phyloP scores from a whole-genome alignment of 2,888 invertebrate species.

The Dusona sp. region DNA sequence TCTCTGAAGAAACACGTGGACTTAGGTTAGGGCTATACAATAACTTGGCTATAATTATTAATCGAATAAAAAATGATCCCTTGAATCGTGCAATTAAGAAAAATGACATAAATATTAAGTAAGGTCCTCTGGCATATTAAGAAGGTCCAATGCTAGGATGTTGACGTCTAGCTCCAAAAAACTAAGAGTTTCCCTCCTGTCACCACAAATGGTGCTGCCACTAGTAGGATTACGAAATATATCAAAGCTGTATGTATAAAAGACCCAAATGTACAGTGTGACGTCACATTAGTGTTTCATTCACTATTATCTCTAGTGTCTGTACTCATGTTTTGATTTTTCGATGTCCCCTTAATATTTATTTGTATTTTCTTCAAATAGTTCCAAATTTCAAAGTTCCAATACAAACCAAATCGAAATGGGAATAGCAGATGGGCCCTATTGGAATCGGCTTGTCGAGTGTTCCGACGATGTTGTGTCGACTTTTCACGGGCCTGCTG shows the following conservation, averaged over 20 bases:
- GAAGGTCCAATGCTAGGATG: no score
- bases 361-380: not conserved
- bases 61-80: not conserved
- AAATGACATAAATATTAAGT: not conserved
- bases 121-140: no score
- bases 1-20: not conserved
- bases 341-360: no score
- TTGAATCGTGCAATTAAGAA: not conserved
- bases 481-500: conserved; percentile 78
- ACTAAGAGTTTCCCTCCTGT: not conserved
- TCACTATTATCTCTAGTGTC: not conserved
- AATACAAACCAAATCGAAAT: not conserved
- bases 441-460: conserved; percentile 51
- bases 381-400: conserved; percentile 15
- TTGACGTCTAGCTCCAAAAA: not conserved
- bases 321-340: not conserved
- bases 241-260: not conserved
- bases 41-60: not conserved
- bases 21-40: no score
- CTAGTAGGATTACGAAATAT: not conserved
- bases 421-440: not conserved
- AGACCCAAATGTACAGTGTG: not conserved
- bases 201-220: not conserved
- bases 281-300: not conserved
- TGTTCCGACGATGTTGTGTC: conserved; percentile 71